phyloP scores from a whole-genome alignment of 2,113 vertebrate species.

The Urocynchramus pylzowi region DNA sequence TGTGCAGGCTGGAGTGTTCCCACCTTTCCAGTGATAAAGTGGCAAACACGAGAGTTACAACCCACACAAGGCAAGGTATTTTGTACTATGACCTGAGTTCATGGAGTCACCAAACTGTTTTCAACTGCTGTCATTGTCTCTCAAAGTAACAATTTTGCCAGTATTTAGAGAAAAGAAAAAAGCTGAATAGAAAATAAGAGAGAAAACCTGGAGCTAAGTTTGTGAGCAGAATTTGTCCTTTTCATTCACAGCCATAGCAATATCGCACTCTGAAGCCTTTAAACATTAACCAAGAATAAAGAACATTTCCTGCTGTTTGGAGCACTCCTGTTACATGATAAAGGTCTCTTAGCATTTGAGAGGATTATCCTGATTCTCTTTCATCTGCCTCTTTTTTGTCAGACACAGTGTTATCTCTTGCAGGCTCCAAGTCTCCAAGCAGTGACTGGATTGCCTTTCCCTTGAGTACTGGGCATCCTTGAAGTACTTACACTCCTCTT shows the following conservation, averaged over 20 bases:
- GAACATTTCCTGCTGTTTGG: conserved; percentile 17
- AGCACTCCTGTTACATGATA: neutral
- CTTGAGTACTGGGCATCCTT: neutral
- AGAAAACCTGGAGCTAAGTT: neutral
- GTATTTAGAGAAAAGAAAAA: neutral
- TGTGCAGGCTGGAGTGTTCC: neutral
- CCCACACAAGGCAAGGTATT: neutral
- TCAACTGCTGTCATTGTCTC: neutral
- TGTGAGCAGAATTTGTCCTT: neutral
- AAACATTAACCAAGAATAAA: conserved; percentile 46
- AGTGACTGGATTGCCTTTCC: neutral
- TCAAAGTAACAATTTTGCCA: neutral
- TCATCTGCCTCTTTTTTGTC: conserved; percentile 13
- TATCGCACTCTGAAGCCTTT: neutral
- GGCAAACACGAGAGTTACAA: neutral
- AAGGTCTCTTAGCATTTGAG: conserved; percentile 31
- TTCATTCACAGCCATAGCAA: neutral
- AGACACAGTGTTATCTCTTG: neutral
- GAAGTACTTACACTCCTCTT: neutral
- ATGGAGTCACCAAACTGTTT: neutral
- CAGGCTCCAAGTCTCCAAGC: neutral
- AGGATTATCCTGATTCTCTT: conserved; percentile 40
- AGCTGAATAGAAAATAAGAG: neutral
- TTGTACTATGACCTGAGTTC: neutral
- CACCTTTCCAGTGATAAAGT: neutral